phyloP scores from a whole-genome alignment of 2,797 vertebrate genomes.

The Sebastes baramenuke region DNA sequence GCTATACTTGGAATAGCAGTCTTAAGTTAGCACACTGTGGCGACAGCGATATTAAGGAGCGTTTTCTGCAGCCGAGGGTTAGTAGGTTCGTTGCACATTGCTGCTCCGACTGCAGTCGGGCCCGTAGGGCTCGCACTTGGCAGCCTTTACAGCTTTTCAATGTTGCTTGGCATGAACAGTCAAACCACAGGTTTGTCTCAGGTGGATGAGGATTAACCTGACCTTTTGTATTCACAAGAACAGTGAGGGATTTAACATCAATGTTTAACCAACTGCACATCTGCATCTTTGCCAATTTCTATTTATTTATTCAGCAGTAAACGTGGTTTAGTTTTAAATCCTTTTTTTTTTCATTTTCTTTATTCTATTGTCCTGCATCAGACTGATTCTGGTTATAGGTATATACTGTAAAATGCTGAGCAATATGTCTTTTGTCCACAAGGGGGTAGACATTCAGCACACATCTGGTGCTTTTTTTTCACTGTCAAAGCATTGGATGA shows the following conservation, averaged over 20 bases:
- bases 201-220: slow-evolving; percentile 57
- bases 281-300: not conserved
- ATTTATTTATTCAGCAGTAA: not conserved
- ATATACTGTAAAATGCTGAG: not conserved
- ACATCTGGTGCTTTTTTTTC: slow-evolving; percentile 17
- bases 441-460: slow-evolving; percentile 82
- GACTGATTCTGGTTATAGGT: not conserved
- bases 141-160: slow-evolving; percentile 26
- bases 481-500: slow-evolving; percentile 28
- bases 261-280: not conserved
- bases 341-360: not conserved
- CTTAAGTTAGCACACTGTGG: slow-evolving; percentile 20
- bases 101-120: slow-evolving; percentile 2
- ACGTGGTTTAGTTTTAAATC: not conserved
- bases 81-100: slow-evolving; percentile 57
- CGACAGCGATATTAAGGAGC: slow-evolving; percentile 27
- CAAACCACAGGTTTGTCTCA: slow-evolving; percentile 57
- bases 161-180: slow-evolving; percentile 47
- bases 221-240: slow-evolving; percentile 59
- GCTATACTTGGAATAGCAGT: slow-evolving; percentile 30
- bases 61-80: slow-evolving; percentile 27
- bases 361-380: not conserved
- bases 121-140: slow-evolving; percentile 34
- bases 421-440: slow-evolving; percentile 74
- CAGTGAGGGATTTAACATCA: slow-evolving; percentile 14